Evolutionary conservation across 92 coral and sea anemone species (phyloP), one percentile per base, ranked within the genome.

Genomic region (Plumapathes pennacea): DNA sequence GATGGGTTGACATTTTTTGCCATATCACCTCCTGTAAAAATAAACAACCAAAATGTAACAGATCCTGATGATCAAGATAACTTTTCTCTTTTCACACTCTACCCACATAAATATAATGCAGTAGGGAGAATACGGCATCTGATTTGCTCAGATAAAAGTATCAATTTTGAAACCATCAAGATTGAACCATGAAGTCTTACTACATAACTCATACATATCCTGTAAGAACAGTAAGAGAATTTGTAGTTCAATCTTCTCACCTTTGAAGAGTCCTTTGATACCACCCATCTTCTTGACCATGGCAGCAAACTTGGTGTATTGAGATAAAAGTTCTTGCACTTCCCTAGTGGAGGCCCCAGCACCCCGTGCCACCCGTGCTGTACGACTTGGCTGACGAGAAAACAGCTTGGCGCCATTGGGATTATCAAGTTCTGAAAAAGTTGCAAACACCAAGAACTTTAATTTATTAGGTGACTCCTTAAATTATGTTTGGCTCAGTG

Each of bases 251-350:
- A 49, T 3, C 17, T 1, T 10, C 2, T 46, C 44, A 92, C 98
- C 98, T 88, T 92, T 92, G 57, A 92, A 92, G 9, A 92, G 79
- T 29, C 98, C 98, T 50, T 92, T 92, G n/a, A 92, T 92, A 44
- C 98, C 98, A 21, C 97, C 98, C 98, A 92, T 92, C 73, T 92
- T 92, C 58, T 92, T 92, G 20, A 92, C 98, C 98, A 92, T 92
- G 38, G 85, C 89, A 3, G 98, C 98, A 69, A 92, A 92, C 60
- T 92, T 92, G 29, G 85, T 86, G 85, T 92, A 92, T 54, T 92
- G 98, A 26, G 98, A 92, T 24, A 92, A 43, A 38, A 92, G 65
- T 41, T 92, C 98, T 52, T 92, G 96, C 0, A 92, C 98, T 58
- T 92, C 98, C 5, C 98, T 92, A 15, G 88, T 87, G 5, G 98